Percentiles rank a stretch among this genome's conserved stretches.
phyloP scores from a whole-genome alignment of 2,888 invertebrate species.

The Crepidodera aurea region DNA sequence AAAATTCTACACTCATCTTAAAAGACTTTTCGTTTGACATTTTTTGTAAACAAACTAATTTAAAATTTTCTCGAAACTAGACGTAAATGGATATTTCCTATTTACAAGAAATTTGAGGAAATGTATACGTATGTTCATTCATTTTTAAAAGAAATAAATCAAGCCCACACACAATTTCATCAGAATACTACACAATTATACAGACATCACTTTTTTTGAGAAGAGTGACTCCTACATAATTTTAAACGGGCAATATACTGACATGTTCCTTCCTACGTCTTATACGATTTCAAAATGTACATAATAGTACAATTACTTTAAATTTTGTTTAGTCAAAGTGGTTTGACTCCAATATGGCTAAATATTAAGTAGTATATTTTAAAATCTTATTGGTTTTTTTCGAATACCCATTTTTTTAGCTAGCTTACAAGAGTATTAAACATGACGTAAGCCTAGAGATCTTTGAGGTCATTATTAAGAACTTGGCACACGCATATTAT shows the following conservation, averaged over 20 bases:
- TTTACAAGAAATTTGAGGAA: constrained; percentile 17
- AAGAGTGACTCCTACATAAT: constrained; percentile 7
- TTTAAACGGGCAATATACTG: background rate
- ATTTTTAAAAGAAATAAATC: constrained; percentile 17
- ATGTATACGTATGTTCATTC: background rate
- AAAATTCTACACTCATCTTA: too few relatives aligned
- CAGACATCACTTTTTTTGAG: constrained; percentile 4
- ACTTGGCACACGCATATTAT: too few relatives aligned
- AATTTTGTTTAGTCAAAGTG: background rate
- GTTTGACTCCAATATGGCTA: too few relatives aligned
- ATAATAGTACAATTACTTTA: constrained; percentile 8
- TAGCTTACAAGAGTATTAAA: too few relatives aligned
- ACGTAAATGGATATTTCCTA: constrained; percentile 11
- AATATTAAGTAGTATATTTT: too few relatives aligned
- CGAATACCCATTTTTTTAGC: too few relatives aligned
- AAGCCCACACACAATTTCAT: constrained; percentile 8
- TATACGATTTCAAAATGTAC: background rate
- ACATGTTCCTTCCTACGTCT: background rate
- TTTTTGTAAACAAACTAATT: background rate
- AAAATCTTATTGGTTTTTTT: too few relatives aligned
- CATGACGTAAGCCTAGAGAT: too few relatives aligned
- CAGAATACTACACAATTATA: constrained; percentile 15
- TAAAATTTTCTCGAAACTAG: constrained; percentile 2
- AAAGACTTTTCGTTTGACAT: too few relatives aligned
- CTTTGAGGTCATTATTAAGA: too few relatives aligned